Evolutionary conservation across 2,113 vertebrate genomes (phyloP).

Genomic region (Nannospalax galili): DNA sequence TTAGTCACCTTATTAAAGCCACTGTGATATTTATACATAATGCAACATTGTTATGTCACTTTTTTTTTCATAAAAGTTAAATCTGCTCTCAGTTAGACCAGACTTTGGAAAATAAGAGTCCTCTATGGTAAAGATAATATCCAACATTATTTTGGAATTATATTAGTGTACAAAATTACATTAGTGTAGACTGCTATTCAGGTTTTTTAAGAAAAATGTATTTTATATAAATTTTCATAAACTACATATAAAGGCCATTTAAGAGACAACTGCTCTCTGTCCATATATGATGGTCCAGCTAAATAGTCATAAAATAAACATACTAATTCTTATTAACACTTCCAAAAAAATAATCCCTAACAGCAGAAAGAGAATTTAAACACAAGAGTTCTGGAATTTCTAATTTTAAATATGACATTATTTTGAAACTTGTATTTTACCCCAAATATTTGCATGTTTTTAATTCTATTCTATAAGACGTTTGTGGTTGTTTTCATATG

Average conservation of each 20-base stretch:
- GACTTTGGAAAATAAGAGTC: neutral
- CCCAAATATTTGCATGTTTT: neutral
- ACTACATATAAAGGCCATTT: neutral
- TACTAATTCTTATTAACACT: neutral
- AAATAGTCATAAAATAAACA: slow-evolving; percentile 2
- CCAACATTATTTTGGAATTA: neutral
- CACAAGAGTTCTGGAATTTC: neutral
- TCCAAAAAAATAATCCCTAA: neutral
- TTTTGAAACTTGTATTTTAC: slow-evolving; percentile 29
- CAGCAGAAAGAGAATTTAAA: neutral
- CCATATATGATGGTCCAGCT: neutral
- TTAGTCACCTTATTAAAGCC: neutral
- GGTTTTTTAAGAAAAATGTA: neutral
- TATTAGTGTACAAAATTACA: neutral
- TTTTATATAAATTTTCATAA: slow-evolving; percentile 32
- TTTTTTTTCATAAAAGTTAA: neutral
- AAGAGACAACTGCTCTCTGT: neutral
- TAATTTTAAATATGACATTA: neutral
- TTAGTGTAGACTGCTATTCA: neutral
- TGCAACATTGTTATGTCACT: neutral
- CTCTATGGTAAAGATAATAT: neutral
- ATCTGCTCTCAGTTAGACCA: neutral
- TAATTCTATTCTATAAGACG: neutral
- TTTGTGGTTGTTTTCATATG: neutral
- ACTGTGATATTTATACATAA: neutral